Evolutionary conservation across 92 coral and sea anemone genomes (phyloP), one percentile per base, ranked within the genome.

Genomic region (Actinostola sp.): DNA sequence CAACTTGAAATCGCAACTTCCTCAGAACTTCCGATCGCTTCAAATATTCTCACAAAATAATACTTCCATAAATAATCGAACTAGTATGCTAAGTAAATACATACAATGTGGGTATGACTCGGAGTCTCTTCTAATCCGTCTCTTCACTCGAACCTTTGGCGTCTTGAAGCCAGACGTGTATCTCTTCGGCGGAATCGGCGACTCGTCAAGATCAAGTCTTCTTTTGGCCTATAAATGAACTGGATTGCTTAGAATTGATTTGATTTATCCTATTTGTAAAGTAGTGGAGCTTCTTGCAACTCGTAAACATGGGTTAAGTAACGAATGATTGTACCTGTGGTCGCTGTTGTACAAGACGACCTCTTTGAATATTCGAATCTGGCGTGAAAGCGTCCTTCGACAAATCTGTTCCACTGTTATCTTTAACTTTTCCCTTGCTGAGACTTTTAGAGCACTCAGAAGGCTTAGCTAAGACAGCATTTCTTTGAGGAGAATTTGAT

Each of bases 121-220:
- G 8, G 91, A 65, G 17, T 92, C 82, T 25, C 85, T 61, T 9
- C 97, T 86, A 14, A 72, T 46, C 48, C 91, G 79, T 54, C 86
- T 78, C 44, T 77, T 79, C 21, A 81, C 60, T 0, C 82, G 46
- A 34, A 80, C 89, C 46, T 86, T 77, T 11, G 98, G 97, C 0
- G 98, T 70, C 84, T 89, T 85, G 79, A 94, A 94, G 30, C 77
- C 41, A 13, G 83, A 30, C 7, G 75, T 25, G 51, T 63, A 27
- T 60, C 46, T 59, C 72, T 64, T 72, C 34, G 82, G 76, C 14
- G 97, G 82, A 69, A 59, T 72, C 34, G 82, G 76, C 14, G 97
- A 85, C 66, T 92, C 88, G 61, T 94, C 98, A 32, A 92, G 87
- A 76, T 94, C 94, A 12, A 94, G 90, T 36, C 95, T 80, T 44